Conservation (phyloP, 1,140 invertebrate genomes). For the Platyscapa corneri region DNA sequence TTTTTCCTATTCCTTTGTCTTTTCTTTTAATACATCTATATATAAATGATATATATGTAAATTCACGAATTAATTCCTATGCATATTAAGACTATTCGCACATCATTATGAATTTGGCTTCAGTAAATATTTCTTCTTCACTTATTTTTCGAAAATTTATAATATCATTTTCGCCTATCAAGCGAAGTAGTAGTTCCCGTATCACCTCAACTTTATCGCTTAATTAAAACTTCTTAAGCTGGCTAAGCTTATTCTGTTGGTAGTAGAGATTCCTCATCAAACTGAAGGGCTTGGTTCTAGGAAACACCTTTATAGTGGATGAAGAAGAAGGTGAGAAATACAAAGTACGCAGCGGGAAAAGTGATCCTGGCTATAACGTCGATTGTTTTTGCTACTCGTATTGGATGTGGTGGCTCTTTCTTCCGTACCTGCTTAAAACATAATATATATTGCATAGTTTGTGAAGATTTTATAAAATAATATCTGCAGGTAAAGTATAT, state of each 20-base stretch:
- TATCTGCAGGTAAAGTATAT: not conserved
- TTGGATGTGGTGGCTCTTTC: slow-evolving; percentile 92
- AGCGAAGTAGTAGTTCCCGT: slow-evolving; percentile 48
- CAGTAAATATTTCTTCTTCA: not conserved
- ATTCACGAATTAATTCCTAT: not conserved
- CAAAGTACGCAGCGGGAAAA: slow-evolving; percentile 92
- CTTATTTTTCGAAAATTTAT: not conserved
- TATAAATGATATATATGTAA: not conserved
- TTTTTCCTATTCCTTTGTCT: no score
- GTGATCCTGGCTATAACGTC: slow-evolving; percentile 94
- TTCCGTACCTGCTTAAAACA: slow-evolving; percentile 81
- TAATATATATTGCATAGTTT: not conserved
- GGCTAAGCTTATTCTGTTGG: not conserved
- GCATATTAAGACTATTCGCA: not conserved
- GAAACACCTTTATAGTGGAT: slow-evolving; percentile 87
- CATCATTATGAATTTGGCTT: slow-evolving; percentile 27
- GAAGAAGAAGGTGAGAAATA: slow-evolving; percentile 96
- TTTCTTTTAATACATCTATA: slow-evolving; percentile 1
- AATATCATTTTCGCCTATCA: slow-evolving; percentile 24
- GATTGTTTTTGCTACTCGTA: slow-evolving; percentile 93
- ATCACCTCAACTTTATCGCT: slow-evolving; percentile 31
- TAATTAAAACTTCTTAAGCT: not conserved
- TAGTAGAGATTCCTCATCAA: slow-evolving; percentile 27
- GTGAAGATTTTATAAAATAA: not conserved
- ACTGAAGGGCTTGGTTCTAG: slow-evolving; percentile 58